These are phyloP conservation scores for Euphonia xanthogaster DNA, from an alignment of 2,797 vertebrate genomes.

Conservation along the genomic window DNA sequence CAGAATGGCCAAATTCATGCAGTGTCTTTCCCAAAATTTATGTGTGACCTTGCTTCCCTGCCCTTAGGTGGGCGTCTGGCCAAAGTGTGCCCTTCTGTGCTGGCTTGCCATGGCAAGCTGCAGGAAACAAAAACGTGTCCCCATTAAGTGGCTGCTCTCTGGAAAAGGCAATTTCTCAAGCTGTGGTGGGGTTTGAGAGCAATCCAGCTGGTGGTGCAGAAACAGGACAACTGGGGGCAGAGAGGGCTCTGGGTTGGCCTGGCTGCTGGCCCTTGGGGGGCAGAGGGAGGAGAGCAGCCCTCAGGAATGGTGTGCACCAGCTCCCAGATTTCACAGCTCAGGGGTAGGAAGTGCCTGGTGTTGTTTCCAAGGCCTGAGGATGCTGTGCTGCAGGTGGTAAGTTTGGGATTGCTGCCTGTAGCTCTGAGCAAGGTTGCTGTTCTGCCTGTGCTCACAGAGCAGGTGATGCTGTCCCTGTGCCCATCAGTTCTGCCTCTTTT, in stretches of 20 bases:
- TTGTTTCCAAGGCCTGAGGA: neutral
- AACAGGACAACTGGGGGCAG: neutral
- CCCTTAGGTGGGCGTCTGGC: neutral
- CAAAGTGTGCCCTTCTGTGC: neutral
- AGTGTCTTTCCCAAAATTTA: neutral
- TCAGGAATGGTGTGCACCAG: neutral
- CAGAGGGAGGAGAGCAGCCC: neutral
- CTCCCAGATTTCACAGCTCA: neutral
- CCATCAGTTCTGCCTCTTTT: neutral
- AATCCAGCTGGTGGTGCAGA: neutral
- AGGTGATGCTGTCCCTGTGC: neutral
- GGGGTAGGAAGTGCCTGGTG: neutral
- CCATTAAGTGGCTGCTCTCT: neutral
- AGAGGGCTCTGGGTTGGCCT: neutral
- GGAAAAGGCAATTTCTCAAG: neutral
- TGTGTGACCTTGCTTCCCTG: neutral
- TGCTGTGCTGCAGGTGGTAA: constrained; percentile 6
- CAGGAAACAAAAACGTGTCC: neutral
- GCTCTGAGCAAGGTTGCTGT: neutral
- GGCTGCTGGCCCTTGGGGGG: neutral
- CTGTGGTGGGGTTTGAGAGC: neutral
- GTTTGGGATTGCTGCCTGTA: neutral
- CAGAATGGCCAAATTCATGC: neutral
- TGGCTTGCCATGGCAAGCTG: neutral
- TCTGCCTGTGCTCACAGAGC: neutral